Percentiles rank a stretch among this genome's conserved stretches.
Conservation (phyloP, 1,140 invertebrate genomes). For the Notospermus geniculatus region DNA sequence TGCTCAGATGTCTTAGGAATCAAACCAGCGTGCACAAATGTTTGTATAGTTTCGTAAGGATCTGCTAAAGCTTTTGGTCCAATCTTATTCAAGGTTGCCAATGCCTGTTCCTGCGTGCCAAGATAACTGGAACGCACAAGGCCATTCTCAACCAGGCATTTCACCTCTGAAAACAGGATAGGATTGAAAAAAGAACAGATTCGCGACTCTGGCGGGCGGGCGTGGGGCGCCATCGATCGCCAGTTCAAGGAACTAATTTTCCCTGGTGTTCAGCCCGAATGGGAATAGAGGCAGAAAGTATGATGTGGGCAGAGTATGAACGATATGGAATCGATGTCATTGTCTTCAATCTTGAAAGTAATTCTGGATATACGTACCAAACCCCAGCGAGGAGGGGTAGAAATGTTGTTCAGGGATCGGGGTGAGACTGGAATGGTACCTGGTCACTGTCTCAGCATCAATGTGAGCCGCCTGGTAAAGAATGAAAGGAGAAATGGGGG, state of each 20-base stretch:
- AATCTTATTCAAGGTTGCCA: slow-evolving; percentile 63
- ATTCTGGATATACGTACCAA: too few species aligned
- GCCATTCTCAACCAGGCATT: slow-evolving; percentile 38
- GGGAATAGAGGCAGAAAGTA: too few species aligned
- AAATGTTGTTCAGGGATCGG: slow-evolving; percentile 66
- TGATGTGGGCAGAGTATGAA: too few species aligned
- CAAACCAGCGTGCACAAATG: slow-evolving; percentile 65
- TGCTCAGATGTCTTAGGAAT: slow-evolving; percentile 27
- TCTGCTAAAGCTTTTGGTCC: slow-evolving; percentile 68
- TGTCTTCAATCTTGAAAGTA: too few species aligned
- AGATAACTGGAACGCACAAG: slow-evolving; percentile 37
- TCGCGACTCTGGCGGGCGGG: too few species aligned
- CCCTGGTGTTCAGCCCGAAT: too few species aligned
- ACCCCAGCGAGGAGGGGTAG: slow-evolving; percentile 75
- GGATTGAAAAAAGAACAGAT: slow-evolving; percentile 4
- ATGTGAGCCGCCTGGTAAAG: slow-evolving; percentile 33
- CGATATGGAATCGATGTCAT: too few species aligned
- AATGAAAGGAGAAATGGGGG: too few species aligned
- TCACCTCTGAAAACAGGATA: slow-evolving; percentile 35
- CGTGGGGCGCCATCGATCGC: too few species aligned
- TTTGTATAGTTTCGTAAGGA: slow-evolving; percentile 65
- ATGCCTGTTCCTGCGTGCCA: slow-evolving; percentile 47
- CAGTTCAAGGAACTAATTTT: too few species aligned
- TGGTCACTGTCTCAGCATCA: slow-evolving; percentile 26
- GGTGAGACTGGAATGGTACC: slow-evolving; percentile 34